A percentile compares a stretch with the other conserved stretches of the same genome.
These are phyloP conservation scores for Epinephelus moara DNA, from an alignment of 2,113 vertebrate genomes.

Conservation along the genomic window DNA sequence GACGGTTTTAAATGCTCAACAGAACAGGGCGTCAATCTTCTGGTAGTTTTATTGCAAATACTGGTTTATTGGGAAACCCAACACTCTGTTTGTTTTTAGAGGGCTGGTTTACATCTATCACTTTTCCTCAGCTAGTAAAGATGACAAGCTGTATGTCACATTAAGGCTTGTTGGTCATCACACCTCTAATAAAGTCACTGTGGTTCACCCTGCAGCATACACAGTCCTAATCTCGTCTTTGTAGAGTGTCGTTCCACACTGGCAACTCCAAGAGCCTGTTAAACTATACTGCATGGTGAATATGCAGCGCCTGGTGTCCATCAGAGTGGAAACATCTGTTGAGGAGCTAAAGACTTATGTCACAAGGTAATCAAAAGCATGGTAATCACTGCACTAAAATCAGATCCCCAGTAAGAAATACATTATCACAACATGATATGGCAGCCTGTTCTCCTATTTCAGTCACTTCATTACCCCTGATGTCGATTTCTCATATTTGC, in stretches of 20 bases:
- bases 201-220: conserved; percentile 21
- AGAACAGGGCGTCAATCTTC: conserved; percentile 67
- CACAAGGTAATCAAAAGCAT: conserved; percentile 62
- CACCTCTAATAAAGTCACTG: conserved; percentile 32
- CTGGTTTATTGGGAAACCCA: conserved; percentile 13
- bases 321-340: conserved; percentile 39
- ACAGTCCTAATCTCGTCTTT: conserved; percentile 7
- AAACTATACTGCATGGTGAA: conserved; percentile 12
- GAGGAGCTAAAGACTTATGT: conserved; percentile 53
- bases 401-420: conserved; percentile 51
- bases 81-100: conserved; percentile 27
- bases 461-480: conserved; percentile 79
- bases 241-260: conserved; percentile 3
- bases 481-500: conserved; percentile 77
- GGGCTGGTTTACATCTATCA: conserved; percentile 41
- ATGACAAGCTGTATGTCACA: conserved; percentile 38
- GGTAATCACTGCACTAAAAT: conserved; percentile 65
- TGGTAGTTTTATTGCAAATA: conserved; percentile 36
- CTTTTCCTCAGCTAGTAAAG: conserved; percentile 25
- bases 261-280: conserved; percentile 1
- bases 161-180: conserved; percentile 32
- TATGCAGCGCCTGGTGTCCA: conserved; percentile 24
- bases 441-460: conserved; percentile 59
- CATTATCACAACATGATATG: conserved; percentile 62
- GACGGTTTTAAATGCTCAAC: conserved; percentile 63